Conservation (phyloP, 2,888 invertebrate genomes). For the Epicampocera succincta region DNA sequence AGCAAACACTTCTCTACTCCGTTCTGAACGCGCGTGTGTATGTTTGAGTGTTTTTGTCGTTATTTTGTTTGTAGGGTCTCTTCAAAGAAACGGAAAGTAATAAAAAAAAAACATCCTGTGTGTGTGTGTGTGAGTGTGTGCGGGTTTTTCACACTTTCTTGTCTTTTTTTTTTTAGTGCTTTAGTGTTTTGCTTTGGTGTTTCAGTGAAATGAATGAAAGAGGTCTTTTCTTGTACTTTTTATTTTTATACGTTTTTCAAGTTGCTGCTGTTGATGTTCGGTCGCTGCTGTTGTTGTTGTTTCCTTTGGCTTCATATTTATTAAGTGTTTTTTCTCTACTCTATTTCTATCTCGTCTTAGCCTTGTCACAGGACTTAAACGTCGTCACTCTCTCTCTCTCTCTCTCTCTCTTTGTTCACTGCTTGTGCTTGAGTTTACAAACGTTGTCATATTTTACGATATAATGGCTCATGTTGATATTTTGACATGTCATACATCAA, state of each 20-base stretch:
- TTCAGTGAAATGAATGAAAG: slow-evolving; percentile 39
- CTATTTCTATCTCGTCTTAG: neutral
- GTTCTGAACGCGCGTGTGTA: neutral
- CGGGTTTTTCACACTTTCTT: neutral
- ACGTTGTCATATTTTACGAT: slow-evolving; percentile 59
- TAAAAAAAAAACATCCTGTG: no score
- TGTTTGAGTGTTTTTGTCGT: neutral
- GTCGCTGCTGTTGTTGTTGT: no score
- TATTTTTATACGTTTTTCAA: slow-evolving; percentile 24
- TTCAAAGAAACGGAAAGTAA: slow-evolving; percentile 57
- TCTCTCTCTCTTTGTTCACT: slow-evolving; percentile 31
- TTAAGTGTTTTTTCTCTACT: neutral
- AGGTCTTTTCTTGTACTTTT: slow-evolving; percentile 19
- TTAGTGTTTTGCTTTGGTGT: slow-evolving; percentile 18
- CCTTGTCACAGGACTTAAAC: slow-evolving; percentile 9
- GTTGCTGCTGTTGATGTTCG: no score
- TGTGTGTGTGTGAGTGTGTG: no score
- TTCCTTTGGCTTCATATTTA: neutral
- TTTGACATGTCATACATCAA: slow-evolving; percentile 70
- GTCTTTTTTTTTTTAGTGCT: neutral
- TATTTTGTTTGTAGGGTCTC: neutral
- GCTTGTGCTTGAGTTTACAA: slow-evolving; percentile 54
- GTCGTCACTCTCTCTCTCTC: slow-evolving; percentile 43
- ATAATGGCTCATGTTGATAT: slow-evolving; percentile 66
- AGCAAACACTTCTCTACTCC: slow-evolving; percentile 13